Evolutionary conservation across 2,797 vertebrate genomes (phyloP).

Genomic region (Synaphobranchus kaupii): DNA sequence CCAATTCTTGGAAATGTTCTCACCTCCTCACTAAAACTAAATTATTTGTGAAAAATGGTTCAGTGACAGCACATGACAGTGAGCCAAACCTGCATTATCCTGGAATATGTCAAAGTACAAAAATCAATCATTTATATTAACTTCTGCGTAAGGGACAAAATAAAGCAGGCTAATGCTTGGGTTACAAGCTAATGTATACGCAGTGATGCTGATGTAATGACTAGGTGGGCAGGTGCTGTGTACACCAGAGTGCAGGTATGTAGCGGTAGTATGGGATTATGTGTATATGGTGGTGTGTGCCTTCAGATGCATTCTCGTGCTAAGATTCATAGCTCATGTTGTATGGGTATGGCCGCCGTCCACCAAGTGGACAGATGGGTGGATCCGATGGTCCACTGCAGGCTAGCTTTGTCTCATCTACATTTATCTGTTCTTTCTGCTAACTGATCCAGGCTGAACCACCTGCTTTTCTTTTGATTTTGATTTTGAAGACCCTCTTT

Average conservation of each 20-base stretch:
- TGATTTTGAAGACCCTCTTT: not conserved
- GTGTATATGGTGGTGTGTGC: not conserved
- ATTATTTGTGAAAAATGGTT: not conserved
- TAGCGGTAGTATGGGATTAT: too few species aligned
- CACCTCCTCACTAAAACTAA: not conserved
- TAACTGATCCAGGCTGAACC: not conserved
- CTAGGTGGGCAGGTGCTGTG: too few species aligned
- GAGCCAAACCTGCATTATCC: not conserved
- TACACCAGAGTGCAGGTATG: too few species aligned
- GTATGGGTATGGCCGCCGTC: not conserved
- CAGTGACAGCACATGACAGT: not conserved
- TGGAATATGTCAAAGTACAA: not conserved
- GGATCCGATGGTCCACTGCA: not conserved
- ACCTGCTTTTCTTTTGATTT: not conserved
- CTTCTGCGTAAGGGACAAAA: not conserved
- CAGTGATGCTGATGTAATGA: too few species aligned
- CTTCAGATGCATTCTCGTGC: not conserved
- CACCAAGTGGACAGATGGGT: not conserved
- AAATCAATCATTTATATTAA: not conserved
- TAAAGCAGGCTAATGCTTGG: not conserved
- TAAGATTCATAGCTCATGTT: not conserved
- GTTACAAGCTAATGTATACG: not conserved
- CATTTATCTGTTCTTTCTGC: not conserved
- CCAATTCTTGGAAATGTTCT: not conserved
- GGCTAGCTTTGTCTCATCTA: not conserved